Conservation (phyloP, 2,113 vertebrate species). For the Laticauda colubrina region DNA sequence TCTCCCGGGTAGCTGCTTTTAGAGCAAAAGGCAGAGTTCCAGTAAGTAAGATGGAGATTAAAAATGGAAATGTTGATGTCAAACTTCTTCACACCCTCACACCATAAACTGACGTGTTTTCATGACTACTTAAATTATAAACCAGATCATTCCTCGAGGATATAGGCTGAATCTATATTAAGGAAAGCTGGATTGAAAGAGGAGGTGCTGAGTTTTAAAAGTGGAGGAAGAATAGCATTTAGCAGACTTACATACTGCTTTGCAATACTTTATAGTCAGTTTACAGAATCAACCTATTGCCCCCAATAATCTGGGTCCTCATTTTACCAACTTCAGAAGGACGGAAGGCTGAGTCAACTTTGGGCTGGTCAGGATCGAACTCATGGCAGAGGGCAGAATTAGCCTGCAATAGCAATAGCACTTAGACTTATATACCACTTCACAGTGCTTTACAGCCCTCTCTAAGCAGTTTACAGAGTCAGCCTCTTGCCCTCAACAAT, state of each 20-base stretch:
- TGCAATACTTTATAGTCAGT: background rate
- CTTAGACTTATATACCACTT: too few species aligned
- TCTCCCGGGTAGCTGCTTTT: slow-evolving; percentile 85
- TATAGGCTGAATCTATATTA: background rate
- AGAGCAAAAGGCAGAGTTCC: slow-evolving; percentile 92
- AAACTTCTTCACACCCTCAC: background rate
- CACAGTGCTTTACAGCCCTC: too few species aligned
- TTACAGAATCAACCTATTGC: background rate
- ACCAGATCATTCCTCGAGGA: background rate
- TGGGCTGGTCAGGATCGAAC: background rate
- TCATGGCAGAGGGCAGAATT: too few species aligned
- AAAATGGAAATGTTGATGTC: background rate
- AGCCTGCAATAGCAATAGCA: too few species aligned
- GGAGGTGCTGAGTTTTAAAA: background rate
- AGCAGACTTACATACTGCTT: background rate
- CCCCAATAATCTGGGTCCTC: background rate
- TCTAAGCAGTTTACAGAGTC: too few species aligned
- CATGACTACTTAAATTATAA: background rate
- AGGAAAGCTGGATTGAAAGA: background rate
- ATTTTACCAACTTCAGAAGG: background rate
- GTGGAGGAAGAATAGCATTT: background rate
- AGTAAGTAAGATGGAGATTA: slow-evolving; percentile 71
- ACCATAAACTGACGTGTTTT: background rate
- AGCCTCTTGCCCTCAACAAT: too few species aligned
- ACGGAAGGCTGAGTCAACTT: background rate